phyloP scores from a whole-genome alignment of 64 coral and sea anemone genomes.

The Montipora capricornis region DNA sequence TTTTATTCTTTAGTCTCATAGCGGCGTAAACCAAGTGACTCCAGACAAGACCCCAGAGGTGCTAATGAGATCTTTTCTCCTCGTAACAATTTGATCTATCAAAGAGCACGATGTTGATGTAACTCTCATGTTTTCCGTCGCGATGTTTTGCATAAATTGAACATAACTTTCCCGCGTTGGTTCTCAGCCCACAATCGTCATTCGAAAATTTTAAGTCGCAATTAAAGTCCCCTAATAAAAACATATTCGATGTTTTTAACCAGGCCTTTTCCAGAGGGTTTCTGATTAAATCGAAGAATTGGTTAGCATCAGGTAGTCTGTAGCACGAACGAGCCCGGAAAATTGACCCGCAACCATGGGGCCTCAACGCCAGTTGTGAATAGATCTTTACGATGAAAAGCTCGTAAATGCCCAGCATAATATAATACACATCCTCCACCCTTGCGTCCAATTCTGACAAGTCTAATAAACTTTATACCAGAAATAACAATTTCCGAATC shows the following conservation, averaged over 20 bases:
- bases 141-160: conserved; percentile 22
- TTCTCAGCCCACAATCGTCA: not conserved
- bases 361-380: not conserved
- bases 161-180: not conserved
- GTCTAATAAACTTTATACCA: conserved; percentile 33
- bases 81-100: conserved; percentile 29
- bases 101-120: conserved; percentile 3
- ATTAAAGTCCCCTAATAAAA: conserved; percentile 34
- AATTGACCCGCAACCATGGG: conserved; percentile 19
- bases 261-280: conserved; percentile 26
- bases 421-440: conserved; percentile 33
- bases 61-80: conserved; percentile 44
- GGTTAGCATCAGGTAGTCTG: conserved; percentile 8
- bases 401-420: conserved; percentile 30
- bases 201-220: conserved; percentile 24
- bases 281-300: conserved; percentile 24
- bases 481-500: not conserved
- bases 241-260: conserved; percentile 32
- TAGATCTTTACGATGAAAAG: conserved; percentile 13
- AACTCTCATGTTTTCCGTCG: not conserved
- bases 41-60: conserved; percentile 25
- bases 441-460: conserved; percentile 23
- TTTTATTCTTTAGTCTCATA: conserved; percentile 31
- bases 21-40: conserved; percentile 28
- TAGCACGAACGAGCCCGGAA: conserved; percentile 2